phyloP scores from a whole-genome alignment of 2,888 invertebrate species.

The Petrolisthes manimaculis region DNA sequence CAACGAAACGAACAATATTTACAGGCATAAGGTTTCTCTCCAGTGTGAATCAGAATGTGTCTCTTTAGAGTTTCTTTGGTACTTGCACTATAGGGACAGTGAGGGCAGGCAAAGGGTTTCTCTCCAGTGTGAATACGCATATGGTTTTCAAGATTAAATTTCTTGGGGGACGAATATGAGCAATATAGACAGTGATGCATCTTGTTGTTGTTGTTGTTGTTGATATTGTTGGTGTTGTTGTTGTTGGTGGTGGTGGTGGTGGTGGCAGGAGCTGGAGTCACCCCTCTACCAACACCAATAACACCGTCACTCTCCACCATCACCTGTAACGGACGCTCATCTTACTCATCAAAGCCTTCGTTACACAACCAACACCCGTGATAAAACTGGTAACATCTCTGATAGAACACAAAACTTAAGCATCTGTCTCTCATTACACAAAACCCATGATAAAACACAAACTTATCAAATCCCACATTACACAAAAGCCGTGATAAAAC shows the following conservation, averaged over 20 bases:
- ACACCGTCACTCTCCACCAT: slow-evolving; percentile 43
- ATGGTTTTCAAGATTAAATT: slow-evolving; percentile 51
- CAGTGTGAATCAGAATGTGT: slow-evolving; percentile 44
- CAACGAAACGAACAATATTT: slow-evolving; percentile 40
- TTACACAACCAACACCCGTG: neutral
- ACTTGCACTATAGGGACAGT: slow-evolving; percentile 42
- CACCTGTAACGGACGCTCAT: slow-evolving; percentile 48
- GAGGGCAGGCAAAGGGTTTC: slow-evolving; percentile 47
- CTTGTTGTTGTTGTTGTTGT: slow-evolving; percentile 36
- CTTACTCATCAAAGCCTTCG: slow-evolving; percentile 32
- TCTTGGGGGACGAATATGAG: slow-evolving; percentile 45
- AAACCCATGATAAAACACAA: no score
- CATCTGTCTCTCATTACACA: neutral
- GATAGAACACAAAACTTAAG: neutral
- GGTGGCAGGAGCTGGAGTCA: slow-evolving; percentile 10
- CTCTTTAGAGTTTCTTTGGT: slow-evolving; percentile 49
- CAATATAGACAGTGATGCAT: slow-evolving; percentile 49
- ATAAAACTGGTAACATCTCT: neutral
- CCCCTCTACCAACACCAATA: slow-evolving; percentile 8
- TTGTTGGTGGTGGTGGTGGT: neutral
- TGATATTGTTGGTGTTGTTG: slow-evolving; percentile 15
- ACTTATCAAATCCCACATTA: no score
- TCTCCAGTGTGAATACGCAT: slow-evolving; percentile 52
- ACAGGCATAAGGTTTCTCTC: slow-evolving; percentile 53
- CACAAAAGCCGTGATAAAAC: no score